These are phyloP conservation scores for Rhombomys opimus DNA, from an alignment of 2,113 vertebrate genomes.

Conservation along the genomic window DNA sequence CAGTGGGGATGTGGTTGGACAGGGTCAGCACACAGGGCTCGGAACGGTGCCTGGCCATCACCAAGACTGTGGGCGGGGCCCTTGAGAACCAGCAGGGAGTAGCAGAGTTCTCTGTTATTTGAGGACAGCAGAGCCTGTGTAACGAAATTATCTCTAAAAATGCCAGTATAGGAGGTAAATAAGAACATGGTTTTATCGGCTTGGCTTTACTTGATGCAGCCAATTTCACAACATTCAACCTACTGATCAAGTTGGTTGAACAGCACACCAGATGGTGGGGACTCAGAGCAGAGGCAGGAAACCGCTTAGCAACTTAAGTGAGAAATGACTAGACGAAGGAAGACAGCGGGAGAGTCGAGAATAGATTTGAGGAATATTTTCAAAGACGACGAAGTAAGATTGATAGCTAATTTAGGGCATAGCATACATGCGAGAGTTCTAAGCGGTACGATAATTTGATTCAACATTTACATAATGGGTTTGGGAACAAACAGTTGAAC, in stretches of 20 bases:
- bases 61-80: not conserved
- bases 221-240: slow-evolving; percentile 15
- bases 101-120: not conserved
- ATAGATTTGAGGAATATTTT: not conserved
- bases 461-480: slow-evolving; percentile 37
- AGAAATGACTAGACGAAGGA: not conserved
- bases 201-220: slow-evolving; percentile 8
- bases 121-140: not conserved
- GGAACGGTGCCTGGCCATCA: not conserved
- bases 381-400: not conserved
- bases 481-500: slow-evolving; percentile 30
- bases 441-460: not conserved
- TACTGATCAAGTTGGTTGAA: slow-evolving; percentile 33
- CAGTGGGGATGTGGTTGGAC: too few relatives aligned
- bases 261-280: not conserved
- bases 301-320: slow-evolving; percentile 8
- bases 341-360: not conserved
- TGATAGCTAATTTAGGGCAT: not conserved
- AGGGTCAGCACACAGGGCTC: not conserved
- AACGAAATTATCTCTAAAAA: slow-evolving; percentile 5
- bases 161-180: not conserved
- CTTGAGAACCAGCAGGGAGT: not conserved
- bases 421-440: not conserved
- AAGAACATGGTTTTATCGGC: slow-evolving; percentile 2
- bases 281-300: not conserved